Percentiles rank a stretch among this genome's conserved stretches.
These are phyloP conservation scores for Orchestia grillus DNA, from an alignment of 1,140 invertebrate genomes.

Conservation along the genomic window DNA sequence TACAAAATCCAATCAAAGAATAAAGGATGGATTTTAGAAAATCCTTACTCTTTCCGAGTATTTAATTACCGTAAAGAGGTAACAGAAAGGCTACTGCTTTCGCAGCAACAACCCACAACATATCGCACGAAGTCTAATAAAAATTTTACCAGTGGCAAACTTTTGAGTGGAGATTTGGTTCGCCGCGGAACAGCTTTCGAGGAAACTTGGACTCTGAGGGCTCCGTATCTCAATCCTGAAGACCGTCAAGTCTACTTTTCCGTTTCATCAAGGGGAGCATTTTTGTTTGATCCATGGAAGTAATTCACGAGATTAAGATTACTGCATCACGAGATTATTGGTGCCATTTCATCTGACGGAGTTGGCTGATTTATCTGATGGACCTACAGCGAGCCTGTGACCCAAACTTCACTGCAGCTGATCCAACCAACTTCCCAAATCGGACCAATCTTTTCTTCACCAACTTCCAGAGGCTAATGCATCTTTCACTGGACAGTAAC, in stretches of 20 bases:
- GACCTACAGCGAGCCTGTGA: not conserved
- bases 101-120: not conserved
- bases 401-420: not conserved
- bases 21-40: not conserved
- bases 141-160: not conserved
- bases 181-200: not conserved
- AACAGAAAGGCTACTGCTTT: not conserved
- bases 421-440: not conserved
- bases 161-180: not conserved
- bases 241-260: not conserved
- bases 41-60: not conserved
- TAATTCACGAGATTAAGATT: conserved; percentile 23
- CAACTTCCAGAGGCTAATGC: conserved; percentile 8
- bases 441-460: not conserved
- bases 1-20: not conserved
- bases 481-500: conserved; percentile 19
- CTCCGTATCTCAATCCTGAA: not conserved
- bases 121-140: not conserved
- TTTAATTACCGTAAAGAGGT: not conserved
- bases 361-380: conserved; percentile 18
- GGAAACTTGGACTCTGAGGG: not conserved
- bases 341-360: conserved; percentile 4
- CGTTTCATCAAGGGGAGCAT: conserved; percentile 4
- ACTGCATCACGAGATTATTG: conserved; percentile 8
- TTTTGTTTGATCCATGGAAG: conserved; percentile 19